A percentile compares a stretch with the other conserved stretches of the same genome.
Evolutionary conservation across 2,797 vertebrate genomes (phyloP).

Genomic region (Rhabdomys pumilio): DNA sequence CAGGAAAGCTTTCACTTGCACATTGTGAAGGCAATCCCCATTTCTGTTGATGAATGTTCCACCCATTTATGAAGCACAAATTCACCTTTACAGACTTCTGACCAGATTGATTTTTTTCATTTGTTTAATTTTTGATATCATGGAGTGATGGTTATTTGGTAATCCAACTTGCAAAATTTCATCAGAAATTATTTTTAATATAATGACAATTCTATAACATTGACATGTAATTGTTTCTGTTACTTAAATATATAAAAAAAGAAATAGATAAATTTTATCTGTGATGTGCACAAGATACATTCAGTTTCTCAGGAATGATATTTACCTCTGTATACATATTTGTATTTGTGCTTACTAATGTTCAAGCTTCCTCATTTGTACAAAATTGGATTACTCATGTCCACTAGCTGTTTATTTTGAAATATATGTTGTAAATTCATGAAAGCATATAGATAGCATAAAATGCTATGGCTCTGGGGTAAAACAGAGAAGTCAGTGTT

Average conservation of each 20-base stretch:
- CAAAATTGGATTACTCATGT: not conserved
- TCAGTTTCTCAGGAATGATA: not conserved
- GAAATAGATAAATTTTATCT: not conserved
- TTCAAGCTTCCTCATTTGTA: not conserved
- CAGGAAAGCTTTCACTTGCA: not conserved
- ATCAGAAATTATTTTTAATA: not conserved
- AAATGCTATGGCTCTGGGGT: not conserved
- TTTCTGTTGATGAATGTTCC: not conserved
- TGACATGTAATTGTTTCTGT: not conserved
- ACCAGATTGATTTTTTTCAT: not conserved
- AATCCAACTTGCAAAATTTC: not conserved
- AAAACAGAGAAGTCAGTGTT: not conserved
- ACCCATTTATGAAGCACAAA: not conserved
- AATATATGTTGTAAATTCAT: not conserved
- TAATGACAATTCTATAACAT: constrained; percentile 11
- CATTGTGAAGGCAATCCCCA: not conserved
- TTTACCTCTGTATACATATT: not conserved
- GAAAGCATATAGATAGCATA: not conserved
- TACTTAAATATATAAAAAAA: not conserved
- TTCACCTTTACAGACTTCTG: not conserved
- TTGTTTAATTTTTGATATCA: not conserved
- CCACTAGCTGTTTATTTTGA: not conserved
- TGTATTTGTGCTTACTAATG: not conserved
- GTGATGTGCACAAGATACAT: rapidly evolving
- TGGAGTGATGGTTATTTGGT: not conserved